Base-by-base conservation (phyloP, 2,797 vertebrate genomes). In the Pipistrellus kuhlii region DNA sequence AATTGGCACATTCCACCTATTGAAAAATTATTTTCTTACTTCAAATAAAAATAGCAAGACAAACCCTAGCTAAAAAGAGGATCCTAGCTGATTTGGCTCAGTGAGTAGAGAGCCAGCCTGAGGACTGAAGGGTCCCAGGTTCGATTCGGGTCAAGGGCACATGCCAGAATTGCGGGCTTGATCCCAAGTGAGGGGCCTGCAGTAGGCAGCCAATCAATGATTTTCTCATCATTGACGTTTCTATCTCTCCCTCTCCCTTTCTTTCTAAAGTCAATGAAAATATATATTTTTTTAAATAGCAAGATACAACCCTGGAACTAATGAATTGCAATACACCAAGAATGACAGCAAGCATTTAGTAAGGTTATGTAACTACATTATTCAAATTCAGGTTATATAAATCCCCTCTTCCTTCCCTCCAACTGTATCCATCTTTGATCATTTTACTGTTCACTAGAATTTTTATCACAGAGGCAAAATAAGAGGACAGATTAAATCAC, bases 271-370 rank as follows among this genome's bases (percentile, higher is more conserved):
- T 30, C 57, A 64, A 62, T 62, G 25, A 62, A 27, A 62, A 2
- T 5, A 10, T 44, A 44, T 44, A 27, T 57, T 57, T 25, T 59
- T 30, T n/a, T n/a, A 90, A 87, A 72, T 21, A 80, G 71, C 55
- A 90, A 87, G 59, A 18, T 8, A 72, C 55, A 93, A 89, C 27
- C 23, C 59, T 32, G 90, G 44, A 95, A 93, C 46, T 76, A 55
- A 5, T 80, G 44, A 92, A 72, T 21, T 32, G 35, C 69, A 91
- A 25, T 32, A 55, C 53, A 55, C 53, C 53, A 55, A 91, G 76
- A 78, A 87, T 66, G 55, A 83, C 53, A 73, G 32, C 10, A 87
- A 44, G 55, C 8, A 38, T 76, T 77, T 41, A 82, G 62, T 53
- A 77, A 72, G 11, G 23, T 44, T 77, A 66, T 73, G 18, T 73